A percentile compares a stretch with the other conserved stretches of the same genome.
Evolutionary conservation across 1,140 invertebrate genomes (phyloP).

Genomic region (Ostrea edulis): DNA sequence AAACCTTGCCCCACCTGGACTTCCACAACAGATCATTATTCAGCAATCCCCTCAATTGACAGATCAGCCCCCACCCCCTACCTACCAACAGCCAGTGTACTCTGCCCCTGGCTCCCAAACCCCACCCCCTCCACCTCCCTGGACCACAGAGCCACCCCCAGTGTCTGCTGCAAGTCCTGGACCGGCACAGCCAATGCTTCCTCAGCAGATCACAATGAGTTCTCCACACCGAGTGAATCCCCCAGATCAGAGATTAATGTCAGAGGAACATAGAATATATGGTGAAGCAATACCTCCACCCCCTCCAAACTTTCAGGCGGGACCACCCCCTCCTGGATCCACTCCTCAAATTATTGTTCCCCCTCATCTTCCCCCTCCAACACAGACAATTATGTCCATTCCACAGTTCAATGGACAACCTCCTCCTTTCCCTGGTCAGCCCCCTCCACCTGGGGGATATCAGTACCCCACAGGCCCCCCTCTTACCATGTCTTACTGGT

Average conservation of each 20-base stretch:
- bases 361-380: slow-evolving; percentile 44
- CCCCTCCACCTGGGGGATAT: slow-evolving; percentile 46
- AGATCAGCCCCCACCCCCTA: neutral
- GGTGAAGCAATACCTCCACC: slow-evolving; percentile 38
- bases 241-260: slow-evolving; percentile 50
- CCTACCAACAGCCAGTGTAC: slow-evolving; percentile 29
- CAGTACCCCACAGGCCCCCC: slow-evolving; percentile 37
- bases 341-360: slow-evolving; percentile 23
- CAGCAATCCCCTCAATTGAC: slow-evolving; percentile 42
- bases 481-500: slow-evolving; percentile 24
- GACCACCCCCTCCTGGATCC: slow-evolving; percentile 36
- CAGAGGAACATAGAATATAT: slow-evolving; percentile 37
- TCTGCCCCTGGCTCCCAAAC: neutral
- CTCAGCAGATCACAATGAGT: slow-evolving; percentile 9
- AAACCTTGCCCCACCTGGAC: neutral
- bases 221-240: slow-evolving; percentile 30
- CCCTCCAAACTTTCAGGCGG: slow-evolving; percentile 41
- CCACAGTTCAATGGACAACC: slow-evolving; percentile 48
- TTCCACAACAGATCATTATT: slow-evolving; percentile 38
- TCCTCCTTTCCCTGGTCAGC: slow-evolving; percentile 49
- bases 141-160: slow-evolving; percentile 28
- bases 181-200: neutral
- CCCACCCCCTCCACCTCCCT: slow-evolving; percentile 18
- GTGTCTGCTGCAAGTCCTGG: slow-evolving; percentile 26
- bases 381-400: slow-evolving; percentile 38